These are phyloP conservation scores for Pammene aurita DNA, from an alignment of 2,888 invertebrate species.

Conservation along the genomic window DNA sequence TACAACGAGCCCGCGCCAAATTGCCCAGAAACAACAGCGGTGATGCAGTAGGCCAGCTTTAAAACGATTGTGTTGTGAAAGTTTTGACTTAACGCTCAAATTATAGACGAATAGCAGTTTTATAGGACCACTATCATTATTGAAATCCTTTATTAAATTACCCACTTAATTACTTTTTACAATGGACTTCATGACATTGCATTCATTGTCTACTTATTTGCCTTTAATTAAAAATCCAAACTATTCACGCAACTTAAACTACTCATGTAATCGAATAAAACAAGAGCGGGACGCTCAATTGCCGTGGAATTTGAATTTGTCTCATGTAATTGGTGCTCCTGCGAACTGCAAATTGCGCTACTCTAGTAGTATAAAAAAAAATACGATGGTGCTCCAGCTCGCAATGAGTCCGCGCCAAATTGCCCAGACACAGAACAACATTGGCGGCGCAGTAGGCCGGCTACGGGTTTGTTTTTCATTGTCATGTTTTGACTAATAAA, in stretches of 20 bases:
- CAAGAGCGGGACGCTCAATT: slow-evolving; percentile 45
- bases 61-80: neutral
- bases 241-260: neutral
- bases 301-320: slow-evolving; percentile 73
- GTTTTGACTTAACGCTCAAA: neutral
- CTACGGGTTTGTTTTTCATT: neutral
- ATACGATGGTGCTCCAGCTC: slow-evolving; percentile 62
- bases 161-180: too few species aligned
- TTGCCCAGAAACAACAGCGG: slow-evolving; percentile 54
- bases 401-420: slow-evolving; percentile 61
- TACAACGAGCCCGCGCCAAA: slow-evolving; percentile 59
- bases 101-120: neutral
- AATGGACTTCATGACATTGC: too few species aligned
- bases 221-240: too few species aligned
- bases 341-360: slow-evolving; percentile 66
- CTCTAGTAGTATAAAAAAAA: slow-evolving; percentile 57
- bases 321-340: slow-evolving; percentile 74
- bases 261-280: neutral
- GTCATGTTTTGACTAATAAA: too few species aligned
- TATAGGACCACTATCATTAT: too few species aligned
- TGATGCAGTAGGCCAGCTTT: slow-evolving; percentile 26
- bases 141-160: too few species aligned
- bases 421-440: slow-evolving; percentile 51
- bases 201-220: too few species aligned
- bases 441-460: slow-evolving; percentile 24